Conservation (phyloP, 2,797 vertebrate genomes). For the Gymnocypris eckloni region DNA sequence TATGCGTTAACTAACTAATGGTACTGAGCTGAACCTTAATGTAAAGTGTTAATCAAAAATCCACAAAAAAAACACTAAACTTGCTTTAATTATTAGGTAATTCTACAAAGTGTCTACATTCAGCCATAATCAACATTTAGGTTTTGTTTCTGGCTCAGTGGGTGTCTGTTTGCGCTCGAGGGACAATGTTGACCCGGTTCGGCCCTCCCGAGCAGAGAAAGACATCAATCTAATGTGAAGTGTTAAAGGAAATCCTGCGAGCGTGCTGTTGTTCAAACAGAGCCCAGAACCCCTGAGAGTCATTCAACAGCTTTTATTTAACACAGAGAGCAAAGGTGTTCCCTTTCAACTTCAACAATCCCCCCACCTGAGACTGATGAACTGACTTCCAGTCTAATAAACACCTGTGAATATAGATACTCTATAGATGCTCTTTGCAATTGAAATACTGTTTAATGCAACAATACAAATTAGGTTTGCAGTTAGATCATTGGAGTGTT, state of each 20-base stretch:
- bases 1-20: not conserved
- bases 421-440: too few species aligned
- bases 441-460: not conserved
- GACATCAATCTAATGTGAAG: conserved; percentile 48
- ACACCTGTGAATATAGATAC: not conserved
- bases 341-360: not conserved
- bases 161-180: conserved; percentile 31
- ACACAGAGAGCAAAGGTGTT: conserved; percentile 41
- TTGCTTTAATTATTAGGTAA: not conserved
- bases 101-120: conserved; percentile 5
- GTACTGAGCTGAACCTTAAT: not conserved
- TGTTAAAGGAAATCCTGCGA: conserved; percentile 51
- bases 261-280: conserved; percentile 44
- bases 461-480: not conserved
- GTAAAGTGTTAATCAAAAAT: not conserved
- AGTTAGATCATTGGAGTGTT: not conserved
- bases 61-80: not conserved
- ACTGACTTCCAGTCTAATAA: not conserved
- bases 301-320: conserved; percentile 44
- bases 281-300: conserved; percentile 26
- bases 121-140: not conserved
- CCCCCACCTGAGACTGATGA: not conserved
- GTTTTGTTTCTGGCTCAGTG: conserved; percentile 19
- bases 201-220: conserved; percentile 31
- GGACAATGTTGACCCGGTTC: conserved; percentile 32